Conservation (phyloP, 92 coral and sea anemone species). For the Epizoanthus rinbou region DNA sequence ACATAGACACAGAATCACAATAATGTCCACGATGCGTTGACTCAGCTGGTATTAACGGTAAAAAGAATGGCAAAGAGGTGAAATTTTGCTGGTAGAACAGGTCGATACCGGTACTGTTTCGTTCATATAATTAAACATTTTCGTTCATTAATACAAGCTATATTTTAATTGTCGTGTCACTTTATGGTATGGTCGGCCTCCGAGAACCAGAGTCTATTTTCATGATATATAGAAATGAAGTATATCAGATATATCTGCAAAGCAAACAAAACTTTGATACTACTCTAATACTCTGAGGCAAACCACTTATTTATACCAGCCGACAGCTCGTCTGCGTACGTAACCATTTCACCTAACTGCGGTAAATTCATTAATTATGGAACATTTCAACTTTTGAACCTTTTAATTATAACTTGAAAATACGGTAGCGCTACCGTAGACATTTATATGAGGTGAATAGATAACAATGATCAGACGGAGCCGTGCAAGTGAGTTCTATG, state of each 20-base stretch:
- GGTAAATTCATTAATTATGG: constrained; percentile 12
- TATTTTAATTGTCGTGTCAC: neutral
- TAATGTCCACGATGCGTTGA: neutral
- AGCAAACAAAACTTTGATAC: neutral
- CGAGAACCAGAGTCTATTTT: neutral
- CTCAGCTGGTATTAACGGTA: neutral
- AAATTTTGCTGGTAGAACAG: constrained; percentile 19
- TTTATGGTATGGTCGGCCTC: neutral
- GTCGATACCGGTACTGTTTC: neutral
- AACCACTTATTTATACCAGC: neutral
- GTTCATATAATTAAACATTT: neutral
- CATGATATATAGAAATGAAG: neutral
- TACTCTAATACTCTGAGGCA: neutral
- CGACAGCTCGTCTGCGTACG: neutral
- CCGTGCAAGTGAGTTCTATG: constrained; percentile 17
- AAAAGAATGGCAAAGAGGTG: constrained; percentile 21
- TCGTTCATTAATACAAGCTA: neutral
- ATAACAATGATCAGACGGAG: constrained; percentile 18
- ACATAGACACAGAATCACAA: neutral
- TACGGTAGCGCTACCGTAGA: neutral
- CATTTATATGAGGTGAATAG: neutral
- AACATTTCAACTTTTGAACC: constrained; percentile 41
- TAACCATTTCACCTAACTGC: neutral
- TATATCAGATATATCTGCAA: neutral
- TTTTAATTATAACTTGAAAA: neutral